Conservation (phyloP, 2,797 vertebrate genomes). For the Toxotes lorentzi region DNA sequence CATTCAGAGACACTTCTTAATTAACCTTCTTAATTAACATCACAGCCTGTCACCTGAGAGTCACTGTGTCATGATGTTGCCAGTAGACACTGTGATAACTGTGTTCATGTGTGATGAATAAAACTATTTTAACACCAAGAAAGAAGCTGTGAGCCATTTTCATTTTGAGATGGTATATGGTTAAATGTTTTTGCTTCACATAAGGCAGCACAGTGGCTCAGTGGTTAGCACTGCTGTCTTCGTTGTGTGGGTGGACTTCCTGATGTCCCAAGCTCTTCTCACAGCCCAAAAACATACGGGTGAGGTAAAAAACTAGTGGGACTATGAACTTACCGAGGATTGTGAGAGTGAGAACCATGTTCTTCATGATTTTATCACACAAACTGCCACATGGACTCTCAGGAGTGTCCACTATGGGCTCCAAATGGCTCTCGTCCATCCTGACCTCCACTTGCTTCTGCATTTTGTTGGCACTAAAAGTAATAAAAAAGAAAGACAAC, state of each 20-base stretch:
- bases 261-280: background rate
- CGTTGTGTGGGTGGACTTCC: background rate
- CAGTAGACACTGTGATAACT: background rate
- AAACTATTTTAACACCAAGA: slow-evolving; percentile 7
- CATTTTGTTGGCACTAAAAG: slow-evolving; percentile 90
- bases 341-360: slow-evolving; percentile 95
- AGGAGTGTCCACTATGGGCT: slow-evolving; percentile 75
- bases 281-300: background rate
- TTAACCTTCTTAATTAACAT: background rate
- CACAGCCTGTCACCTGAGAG: background rate
- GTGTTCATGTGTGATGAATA: background rate
- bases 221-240: background rate
- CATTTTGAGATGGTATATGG: background rate
- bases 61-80: background rate
- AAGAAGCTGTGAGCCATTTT: slow-evolving; percentile 2
- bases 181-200: background rate
- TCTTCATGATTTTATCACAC: slow-evolving; percentile 91
- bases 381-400: slow-evolving; percentile 83
- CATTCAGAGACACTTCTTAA: background rate
- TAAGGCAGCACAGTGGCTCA: background rate
- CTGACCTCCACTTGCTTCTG: slow-evolving; percentile 97
- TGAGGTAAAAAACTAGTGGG: background rate
- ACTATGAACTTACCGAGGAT: slow-evolving; percentile 88
- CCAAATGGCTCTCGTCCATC: slow-evolving; percentile 92
- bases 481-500: background rate